phyloP scores from a whole-genome alignment of 2,797 vertebrate species.

The Lepilemur ruficaudatus region DNA sequence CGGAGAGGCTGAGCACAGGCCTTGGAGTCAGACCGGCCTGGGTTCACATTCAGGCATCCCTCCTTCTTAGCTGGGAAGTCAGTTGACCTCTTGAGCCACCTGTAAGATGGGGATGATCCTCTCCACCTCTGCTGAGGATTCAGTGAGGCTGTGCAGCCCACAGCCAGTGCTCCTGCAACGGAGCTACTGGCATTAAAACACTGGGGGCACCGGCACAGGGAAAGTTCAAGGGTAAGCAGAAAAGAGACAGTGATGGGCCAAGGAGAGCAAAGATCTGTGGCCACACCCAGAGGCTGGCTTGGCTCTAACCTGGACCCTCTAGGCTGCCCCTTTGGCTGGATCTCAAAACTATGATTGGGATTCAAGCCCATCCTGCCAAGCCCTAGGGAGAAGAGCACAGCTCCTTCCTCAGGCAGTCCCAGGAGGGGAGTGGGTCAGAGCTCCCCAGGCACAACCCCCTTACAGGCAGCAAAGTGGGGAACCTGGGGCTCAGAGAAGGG shows the following conservation, averaged over 20 bases:
- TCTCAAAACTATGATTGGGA: background rate
- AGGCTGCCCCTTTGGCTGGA: background rate
- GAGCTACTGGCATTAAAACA: background rate
- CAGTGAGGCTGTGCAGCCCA: background rate
- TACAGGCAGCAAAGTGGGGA: background rate
- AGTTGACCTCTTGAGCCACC: background rate
- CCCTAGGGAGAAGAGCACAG: background rate
- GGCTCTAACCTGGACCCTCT: background rate
- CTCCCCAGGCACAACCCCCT: background rate
- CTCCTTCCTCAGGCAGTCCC: background rate
- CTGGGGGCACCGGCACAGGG: background rate
- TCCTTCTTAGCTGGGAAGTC: background rate
- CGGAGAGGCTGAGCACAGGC: background rate
- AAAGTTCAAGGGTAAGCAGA: background rate
- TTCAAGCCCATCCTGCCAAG: background rate
- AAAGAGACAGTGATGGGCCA: background rate
- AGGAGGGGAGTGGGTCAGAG: background rate
- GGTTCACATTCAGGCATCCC: background rate
- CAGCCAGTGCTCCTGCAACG: fast-evolving
- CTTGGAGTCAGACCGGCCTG: background rate
- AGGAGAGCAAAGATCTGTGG: background rate
- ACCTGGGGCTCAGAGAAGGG: background rate
- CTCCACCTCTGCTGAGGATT: background rate
- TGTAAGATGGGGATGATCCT: background rate
- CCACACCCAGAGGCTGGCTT: background rate